Evolutionary conservation across 2,888 invertebrate genomes (phyloP), one percentile per base, ranked within the genome.

Genomic region (Balanococcus diminutus): DNA sequence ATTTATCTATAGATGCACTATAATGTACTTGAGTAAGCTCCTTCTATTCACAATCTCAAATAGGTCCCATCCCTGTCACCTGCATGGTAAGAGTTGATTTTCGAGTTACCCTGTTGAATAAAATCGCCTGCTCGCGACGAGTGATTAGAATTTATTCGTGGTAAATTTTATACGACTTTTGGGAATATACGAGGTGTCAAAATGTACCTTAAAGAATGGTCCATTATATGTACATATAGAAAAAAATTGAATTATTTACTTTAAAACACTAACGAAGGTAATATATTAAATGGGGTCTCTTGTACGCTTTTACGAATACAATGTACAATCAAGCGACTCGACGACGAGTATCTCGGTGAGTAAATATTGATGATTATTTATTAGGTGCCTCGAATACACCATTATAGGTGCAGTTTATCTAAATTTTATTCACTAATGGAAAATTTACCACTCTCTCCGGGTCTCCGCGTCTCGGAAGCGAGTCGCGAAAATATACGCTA

Each of bases 331-430:
- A 28, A 67, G 14, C 1, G 11, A 51, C 1, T 4, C 56, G 56
- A 56, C 56, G 56, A 56, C 22, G 22, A 36, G 36, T 28, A 67
- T 16, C 75, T 32, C 75, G 4, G 36, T 16, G n/a, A 28, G 31
- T 19, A 36, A 79, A 79, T 79, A 79, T 36, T 79, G 75, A 79
- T 79, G 75, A 79, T 32, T 79, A 79, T 79, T 79, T 79, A 79
- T 79, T 36, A 36, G 75, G n/a, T 36, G 1, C 31, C 2, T 56
- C 22, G 67, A 28, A 67, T 28, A 4, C 16, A 28, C 14, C 16
- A 14, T 1, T 28, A 9, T 19, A 72, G 72, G 72, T 31, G 31
- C 31, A 36, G 19, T 79, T 79, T 79, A 79, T 79, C 75, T 79
- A 36, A 79, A 79, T 79, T 79, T 79, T 79, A 79, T 79, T 79